These are phyloP conservation scores for Miichthys miiuy DNA, from an alignment of 2,797 vertebrate species.

Conservation along the genomic window DNA sequence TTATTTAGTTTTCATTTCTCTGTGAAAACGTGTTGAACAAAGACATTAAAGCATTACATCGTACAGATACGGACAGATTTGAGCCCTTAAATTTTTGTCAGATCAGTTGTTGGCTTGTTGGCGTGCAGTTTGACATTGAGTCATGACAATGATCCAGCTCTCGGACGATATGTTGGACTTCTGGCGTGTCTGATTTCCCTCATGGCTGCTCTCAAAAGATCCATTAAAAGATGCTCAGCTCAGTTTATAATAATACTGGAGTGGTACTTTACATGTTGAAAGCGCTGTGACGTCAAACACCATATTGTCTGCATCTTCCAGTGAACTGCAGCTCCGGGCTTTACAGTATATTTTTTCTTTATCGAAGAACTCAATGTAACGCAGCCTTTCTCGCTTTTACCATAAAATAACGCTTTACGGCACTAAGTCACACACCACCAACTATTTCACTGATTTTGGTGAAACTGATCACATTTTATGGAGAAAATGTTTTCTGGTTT, in stretches of 20 bases:
- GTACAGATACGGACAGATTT: no score
- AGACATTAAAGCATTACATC: no score
- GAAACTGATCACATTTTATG: no score
- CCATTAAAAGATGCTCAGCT: not conserved
- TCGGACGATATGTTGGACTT: not conserved
- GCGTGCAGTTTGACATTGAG: no score
- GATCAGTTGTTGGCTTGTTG: no score
- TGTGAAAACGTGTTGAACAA: no score
- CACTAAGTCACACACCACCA: no score
- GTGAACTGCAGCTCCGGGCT: not conserved
- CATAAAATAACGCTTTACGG: no score
- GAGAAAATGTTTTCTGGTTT: no score
- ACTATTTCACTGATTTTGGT: no score
- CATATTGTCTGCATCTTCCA: not conserved
- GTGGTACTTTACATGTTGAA: not conserved
- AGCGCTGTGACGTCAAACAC: not conserved
- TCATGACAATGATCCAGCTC: not conserved
- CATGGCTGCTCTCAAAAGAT: not conserved
- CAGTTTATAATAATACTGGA: not conserved
- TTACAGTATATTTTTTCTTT: not conserved
- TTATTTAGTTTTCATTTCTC: no score
- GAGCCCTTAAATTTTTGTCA: not conserved
- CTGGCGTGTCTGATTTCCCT: not conserved
- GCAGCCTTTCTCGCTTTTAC: not conserved
- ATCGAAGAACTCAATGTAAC: not conserved